phyloP scores from a whole-genome alignment of 2,888 invertebrate species.

The Tetragonula carbonaria region DNA sequence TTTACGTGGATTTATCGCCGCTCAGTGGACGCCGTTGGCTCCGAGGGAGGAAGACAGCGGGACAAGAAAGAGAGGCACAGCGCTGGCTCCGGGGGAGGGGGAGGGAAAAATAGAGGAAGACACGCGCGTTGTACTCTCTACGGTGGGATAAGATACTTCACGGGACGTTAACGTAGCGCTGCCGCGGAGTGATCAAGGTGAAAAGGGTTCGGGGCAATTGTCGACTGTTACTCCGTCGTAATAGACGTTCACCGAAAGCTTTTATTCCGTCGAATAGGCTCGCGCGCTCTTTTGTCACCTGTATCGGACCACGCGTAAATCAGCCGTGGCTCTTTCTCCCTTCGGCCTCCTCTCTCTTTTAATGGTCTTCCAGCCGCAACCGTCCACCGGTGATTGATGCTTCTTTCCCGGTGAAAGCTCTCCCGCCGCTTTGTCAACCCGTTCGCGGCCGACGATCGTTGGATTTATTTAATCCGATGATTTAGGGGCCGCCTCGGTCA shows the following conservation, averaged over 20 bases:
- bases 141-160: conserved; percentile 68
- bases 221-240: conserved; percentile 62
- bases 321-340: conserved; percentile 23
- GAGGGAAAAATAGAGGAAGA: conserved; percentile 43
- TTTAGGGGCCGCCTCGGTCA: not conserved
- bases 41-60: conserved; percentile 25
- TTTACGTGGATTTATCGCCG: conserved; percentile 71
- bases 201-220: conserved; percentile 65
- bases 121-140: conserved; percentile 63
- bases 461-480: conserved; percentile 13
- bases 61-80: conserved; percentile 10
- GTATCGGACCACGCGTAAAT: conserved; percentile 53
- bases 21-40: conserved; percentile 51
- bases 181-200: conserved; percentile 62
- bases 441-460: not conserved
- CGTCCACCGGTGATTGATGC: conserved; percentile 18
- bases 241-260: conserved; percentile 64
- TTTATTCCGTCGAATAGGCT: conserved; percentile 55
- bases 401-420: conserved; percentile 39
- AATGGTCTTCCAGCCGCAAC: conserved; percentile 41
- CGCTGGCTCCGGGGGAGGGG: not conserved
- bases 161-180: conserved; percentile 63
- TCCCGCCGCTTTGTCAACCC: conserved; percentile 27
- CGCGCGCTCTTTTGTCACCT: conserved; percentile 58
- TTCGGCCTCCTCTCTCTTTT: conserved; percentile 36